A percentile compares a stretch with the other conserved stretches of the same genome.
phyloP scores from a whole-genome alignment of 2,113 vertebrate species.

The Spea multiplicata region DNA sequence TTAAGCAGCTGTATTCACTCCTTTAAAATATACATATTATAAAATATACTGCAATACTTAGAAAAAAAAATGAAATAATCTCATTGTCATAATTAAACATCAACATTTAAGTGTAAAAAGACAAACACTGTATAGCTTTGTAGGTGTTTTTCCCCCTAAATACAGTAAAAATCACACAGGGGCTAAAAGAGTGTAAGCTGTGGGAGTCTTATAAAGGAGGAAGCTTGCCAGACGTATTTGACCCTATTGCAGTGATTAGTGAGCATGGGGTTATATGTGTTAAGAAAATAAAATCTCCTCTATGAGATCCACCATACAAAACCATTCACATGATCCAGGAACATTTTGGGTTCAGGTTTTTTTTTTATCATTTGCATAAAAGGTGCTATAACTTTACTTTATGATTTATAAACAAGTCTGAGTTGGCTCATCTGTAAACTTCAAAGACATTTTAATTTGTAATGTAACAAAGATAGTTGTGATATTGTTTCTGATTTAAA shows the following conservation, averaged over 20 bases:
- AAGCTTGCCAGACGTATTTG: background rate
- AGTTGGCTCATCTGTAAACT: too few species aligned
- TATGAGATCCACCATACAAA: background rate
- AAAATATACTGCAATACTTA: too few species aligned
- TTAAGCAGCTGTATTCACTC: conserved; percentile 6
- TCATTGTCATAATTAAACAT: background rate
- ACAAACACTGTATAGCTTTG: background rate
- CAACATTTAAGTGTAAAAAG: background rate
- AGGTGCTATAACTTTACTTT: background rate
- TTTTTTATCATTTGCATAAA: background rate
- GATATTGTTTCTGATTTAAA: too few species aligned
- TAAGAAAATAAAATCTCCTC: conserved; percentile 4
- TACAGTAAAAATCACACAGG: background rate
- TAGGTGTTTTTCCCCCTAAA: background rate
- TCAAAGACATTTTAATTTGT: too few species aligned
- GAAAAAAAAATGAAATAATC: too few species aligned
- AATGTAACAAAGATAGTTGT: too few species aligned
- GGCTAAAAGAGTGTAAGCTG: background rate
- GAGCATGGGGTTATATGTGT: conserved; percentile 1
- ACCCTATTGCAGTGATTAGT: conserved; percentile 3
- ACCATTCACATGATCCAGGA: conserved; percentile 2
- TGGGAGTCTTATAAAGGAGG: conserved; percentile 2
- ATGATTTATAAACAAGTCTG: too few species aligned
- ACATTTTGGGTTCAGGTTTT: background rate
- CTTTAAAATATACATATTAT: too few species aligned